Base-by-base conservation (phyloP, 1,140 invertebrate species). In the Ceratina australensis region DNA sequence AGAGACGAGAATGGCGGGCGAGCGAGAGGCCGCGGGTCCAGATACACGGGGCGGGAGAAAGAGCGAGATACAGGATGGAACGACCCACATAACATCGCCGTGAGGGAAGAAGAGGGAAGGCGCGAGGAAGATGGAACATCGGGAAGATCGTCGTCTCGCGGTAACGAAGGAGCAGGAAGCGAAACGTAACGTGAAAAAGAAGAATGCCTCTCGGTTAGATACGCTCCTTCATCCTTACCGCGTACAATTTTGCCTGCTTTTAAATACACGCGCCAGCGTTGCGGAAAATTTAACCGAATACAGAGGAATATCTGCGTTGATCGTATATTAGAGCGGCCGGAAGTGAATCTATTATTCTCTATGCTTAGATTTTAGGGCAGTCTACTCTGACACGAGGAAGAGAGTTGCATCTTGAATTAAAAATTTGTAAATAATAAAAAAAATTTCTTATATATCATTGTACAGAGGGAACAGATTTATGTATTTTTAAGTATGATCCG, bases 41-140 rank as follows among this genome's bases (percentile, higher is more conserved):
- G 52, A 56, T 18, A 54, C 61, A 68, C n/a, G 69, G 67, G 52
- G 18, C 16, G 26, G 7, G 24, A 26, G 8, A 12, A 28, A 18
- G 3, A 18, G 64, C 47, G 61, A 59, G 67, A 82, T 76, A 77
- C 79, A 69, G 76, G 81, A 82, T 71, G 84, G 73, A 82, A 82
- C 86, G 85, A 86, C 85, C 85, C 84, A 84, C 86, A 86, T 86
- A 82, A 83, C 80, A 78, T 80, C 68, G 72, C 68, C 52, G 66
- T 65, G 66, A 79, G 74, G 79, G 18, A 18, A 61, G 68, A 61
- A 79, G 74, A 81, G 50, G 2, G 50, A 12, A 18, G 10, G 72
- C 61, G 75, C 47, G 75, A 65, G 52, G 28, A 33, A 33, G 28
- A 33, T 33, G 28, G 28, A 33, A 33, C 28, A 5, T 33, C 28